These are phyloP conservation scores for Cyprinella venusta DNA, from an alignment of 2,797 vertebrate genomes.

Conservation along the genomic window DNA sequence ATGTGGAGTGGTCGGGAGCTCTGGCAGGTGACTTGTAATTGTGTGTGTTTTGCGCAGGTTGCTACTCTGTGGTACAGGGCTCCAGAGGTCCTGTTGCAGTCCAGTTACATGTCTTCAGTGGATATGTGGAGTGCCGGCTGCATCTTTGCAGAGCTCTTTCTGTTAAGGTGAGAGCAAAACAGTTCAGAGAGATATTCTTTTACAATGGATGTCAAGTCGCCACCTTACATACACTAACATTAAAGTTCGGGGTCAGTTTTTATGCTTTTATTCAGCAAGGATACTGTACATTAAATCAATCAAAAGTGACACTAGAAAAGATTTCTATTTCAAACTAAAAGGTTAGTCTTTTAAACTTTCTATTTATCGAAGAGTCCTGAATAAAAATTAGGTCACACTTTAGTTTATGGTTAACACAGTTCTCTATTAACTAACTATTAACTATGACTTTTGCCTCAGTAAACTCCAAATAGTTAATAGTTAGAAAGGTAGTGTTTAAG, in stretches of 20 bases:
- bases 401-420: too few relatives aligned
- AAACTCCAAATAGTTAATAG: too few relatives aligned
- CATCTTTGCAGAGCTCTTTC: constrained; percentile 81
- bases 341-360: too few relatives aligned
- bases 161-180: constrained; percentile 69
- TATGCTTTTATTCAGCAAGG: neutral
- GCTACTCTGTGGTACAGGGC: constrained; percentile 84
- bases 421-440: too few relatives aligned
- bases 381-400: too few relatives aligned
- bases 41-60: constrained; percentile 67
- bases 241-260: neutral
- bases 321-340: too few relatives aligned
- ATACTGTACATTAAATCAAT: too few relatives aligned
- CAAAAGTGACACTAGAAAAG: too few relatives aligned
- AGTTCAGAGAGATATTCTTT: neutral
- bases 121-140: constrained; percentile 83
- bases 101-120: constrained; percentile 78
- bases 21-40: constrained; percentile 10
- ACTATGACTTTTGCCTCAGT: too few relatives aligned
- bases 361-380: too few relatives aligned
- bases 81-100: constrained; percentile 80
- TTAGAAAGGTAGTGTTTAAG: too few relatives aligned
- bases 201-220: neutral
- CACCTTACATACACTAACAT: neutral
- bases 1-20: neutral